Percentiles rank a stretch among this genome's conserved stretches.
phyloP scores from a whole-genome alignment of 2,113 vertebrate species.

The Gallinago undulata region DNA sequence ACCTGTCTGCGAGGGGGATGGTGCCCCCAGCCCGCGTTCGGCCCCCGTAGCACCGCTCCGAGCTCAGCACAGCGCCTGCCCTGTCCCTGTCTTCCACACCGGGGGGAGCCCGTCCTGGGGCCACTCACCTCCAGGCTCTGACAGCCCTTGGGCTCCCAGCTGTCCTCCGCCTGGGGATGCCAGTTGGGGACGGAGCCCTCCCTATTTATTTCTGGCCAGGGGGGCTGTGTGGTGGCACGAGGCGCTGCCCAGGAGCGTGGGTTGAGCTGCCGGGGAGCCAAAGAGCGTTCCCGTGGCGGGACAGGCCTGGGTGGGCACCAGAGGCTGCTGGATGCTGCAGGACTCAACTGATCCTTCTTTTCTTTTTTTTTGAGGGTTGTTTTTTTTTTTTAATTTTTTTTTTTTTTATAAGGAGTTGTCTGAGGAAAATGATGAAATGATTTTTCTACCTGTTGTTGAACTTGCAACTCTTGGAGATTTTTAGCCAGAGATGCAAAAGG shows the following conservation, averaged over 20 bases:
- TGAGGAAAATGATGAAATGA: neutral
- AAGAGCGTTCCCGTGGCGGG: neutral
- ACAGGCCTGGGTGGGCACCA: neutral
- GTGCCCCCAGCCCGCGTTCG: fast-evolving
- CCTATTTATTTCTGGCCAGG: neutral
- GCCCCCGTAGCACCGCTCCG: fast-evolving
- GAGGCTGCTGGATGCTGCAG: neutral
- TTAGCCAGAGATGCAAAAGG: neutral
- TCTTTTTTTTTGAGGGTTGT: too few relatives aligned
- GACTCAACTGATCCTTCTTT: neutral
- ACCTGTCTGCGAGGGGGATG: neutral
- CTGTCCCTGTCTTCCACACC: fast-evolving
- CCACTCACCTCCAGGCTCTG: neutral
- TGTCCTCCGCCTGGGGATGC: neutral
- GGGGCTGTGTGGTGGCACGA: fast-evolving
- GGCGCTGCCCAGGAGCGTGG: fast-evolving
- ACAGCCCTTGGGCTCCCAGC: neutral
- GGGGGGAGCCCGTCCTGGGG: fast-evolving
- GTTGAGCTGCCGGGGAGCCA: neutral
- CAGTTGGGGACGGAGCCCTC: fast-evolving
- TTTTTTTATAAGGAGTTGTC: neutral
- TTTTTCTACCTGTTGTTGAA: slow-evolving; percentile 35
- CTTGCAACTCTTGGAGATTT: neutral
- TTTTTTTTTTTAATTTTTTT: neutral
- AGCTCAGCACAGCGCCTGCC: neutral